Conservation (phyloP, 2,797 vertebrate species). For the Artibeus lituratus region DNA sequence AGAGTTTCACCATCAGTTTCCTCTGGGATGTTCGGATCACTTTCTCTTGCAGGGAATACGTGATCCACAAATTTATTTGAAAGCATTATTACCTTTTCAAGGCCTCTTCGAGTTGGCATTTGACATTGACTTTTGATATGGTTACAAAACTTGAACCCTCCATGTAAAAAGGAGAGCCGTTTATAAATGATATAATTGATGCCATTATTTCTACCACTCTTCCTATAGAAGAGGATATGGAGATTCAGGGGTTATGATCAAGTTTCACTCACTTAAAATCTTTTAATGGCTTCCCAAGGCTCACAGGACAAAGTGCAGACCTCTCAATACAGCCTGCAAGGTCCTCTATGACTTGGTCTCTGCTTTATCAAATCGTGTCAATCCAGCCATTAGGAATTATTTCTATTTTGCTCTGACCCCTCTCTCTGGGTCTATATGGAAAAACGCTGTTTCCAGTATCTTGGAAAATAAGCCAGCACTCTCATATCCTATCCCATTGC, state of each 20-base stretch:
- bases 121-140: not conserved
- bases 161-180: not conserved
- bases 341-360: not conserved
- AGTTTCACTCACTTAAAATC: conserved; percentile 12
- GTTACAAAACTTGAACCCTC: not conserved
- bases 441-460: not conserved
- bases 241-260: not conserved
- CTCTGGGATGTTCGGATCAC: not conserved
- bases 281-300: not conserved
- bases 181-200: conserved; percentile 19
- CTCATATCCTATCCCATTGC: not conserved
- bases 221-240: not conserved
- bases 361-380: not conserved
- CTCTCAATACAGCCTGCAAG: not conserved
- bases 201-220: not conserved
- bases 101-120: not conserved
- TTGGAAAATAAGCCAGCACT: not conserved
- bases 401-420: not conserved
- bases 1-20: not conserved
- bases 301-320: not conserved
- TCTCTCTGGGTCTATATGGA: not conserved
- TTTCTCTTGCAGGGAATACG: not conserved
- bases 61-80: not conserved
- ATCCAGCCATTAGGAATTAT: not conserved
- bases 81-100: not conserved